These are phyloP conservation scores for Panzeria rudis DNA, from an alignment of 2,888 invertebrate genomes.

Conservation along the genomic window DNA sequence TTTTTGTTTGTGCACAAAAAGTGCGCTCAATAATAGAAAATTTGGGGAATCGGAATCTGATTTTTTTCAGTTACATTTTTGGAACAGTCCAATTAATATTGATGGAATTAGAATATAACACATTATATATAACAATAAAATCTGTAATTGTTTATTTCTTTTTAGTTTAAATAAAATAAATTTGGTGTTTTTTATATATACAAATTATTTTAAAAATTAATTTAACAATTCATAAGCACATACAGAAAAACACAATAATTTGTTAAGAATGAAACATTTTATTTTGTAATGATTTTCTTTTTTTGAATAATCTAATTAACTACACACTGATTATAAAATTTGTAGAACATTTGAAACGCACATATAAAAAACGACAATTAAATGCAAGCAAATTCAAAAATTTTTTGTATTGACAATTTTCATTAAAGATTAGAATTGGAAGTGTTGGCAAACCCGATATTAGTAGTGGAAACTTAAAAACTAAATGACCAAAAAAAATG, in stretches of 20 bases:
- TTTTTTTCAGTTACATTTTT: background rate
- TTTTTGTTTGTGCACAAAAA: no score
- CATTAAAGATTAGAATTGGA: background rate
- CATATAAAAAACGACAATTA: conserved; percentile 1
- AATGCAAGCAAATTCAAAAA: background rate
- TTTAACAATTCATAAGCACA: conserved; percentile 2
- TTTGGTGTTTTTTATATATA: conserved; percentile 15
- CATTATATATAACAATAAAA: background rate
- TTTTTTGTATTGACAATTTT: background rate
- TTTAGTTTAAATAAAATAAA: conserved; percentile 5
- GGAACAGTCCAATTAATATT: conserved; percentile 3
- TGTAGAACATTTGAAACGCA: conserved; percentile 9
- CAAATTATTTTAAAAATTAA: background rate
- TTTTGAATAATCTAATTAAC: background rate
- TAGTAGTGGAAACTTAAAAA: background rate
- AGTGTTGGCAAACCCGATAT: background rate
- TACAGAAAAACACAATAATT: conserved; percentile 18
- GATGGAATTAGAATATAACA: background rate
- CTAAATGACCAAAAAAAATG: background rate
- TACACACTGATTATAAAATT: conserved; percentile 5
- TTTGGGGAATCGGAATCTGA: background rate
- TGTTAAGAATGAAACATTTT: conserved; percentile 13
- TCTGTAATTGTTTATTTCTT: background rate
- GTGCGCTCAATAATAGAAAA: background rate
- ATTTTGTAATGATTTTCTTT: conserved; percentile 7